phyloP scores from a whole-genome alignment of 2,888 invertebrate species.

The Hedychridium roseum region DNA sequence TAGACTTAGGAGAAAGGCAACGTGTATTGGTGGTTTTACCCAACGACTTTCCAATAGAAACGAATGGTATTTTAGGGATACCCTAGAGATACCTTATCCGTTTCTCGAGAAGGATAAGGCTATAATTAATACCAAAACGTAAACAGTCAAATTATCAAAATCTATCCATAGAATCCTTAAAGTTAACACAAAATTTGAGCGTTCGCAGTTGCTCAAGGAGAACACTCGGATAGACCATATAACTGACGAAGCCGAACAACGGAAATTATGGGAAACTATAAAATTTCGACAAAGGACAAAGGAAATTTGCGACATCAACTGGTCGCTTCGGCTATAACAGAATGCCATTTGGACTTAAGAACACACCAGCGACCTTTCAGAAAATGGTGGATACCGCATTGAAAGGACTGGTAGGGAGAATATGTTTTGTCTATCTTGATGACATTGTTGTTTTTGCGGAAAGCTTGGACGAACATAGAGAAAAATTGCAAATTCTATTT shows the following conservation, averaged over 20 bases:
- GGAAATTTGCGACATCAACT: conserved; percentile 11
- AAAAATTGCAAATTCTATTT: not conserved
- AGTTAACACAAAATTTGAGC: not conserved
- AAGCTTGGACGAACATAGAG: not conserved
- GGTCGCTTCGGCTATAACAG: conserved; percentile 14
- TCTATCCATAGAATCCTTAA: not conserved
- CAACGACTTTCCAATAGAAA: conserved; percentile 6
- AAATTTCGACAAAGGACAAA: conserved; percentile 6
- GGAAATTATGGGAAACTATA: not conserved
- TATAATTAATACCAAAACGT: not conserved
- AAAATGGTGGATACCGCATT: not conserved
- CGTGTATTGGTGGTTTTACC: conserved; percentile 7
- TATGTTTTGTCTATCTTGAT: not conserved
- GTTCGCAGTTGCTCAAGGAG: not conserved
- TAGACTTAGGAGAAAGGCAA: too few species aligned
- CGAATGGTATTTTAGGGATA: conserved; percentile 7
- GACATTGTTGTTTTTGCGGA: not conserved
- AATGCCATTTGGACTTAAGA: not conserved
- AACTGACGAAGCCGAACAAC: not conserved
- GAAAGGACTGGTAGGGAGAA: not conserved
- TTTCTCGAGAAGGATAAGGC: conserved; percentile 8
- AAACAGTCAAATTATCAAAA: not conserved
- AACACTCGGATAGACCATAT: not conserved
- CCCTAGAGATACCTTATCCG: too few species aligned
- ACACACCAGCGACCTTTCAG: not conserved